phyloP scores from a whole-genome alignment of 2,888 invertebrate genomes.

The Pasiphila rectangulata region DNA sequence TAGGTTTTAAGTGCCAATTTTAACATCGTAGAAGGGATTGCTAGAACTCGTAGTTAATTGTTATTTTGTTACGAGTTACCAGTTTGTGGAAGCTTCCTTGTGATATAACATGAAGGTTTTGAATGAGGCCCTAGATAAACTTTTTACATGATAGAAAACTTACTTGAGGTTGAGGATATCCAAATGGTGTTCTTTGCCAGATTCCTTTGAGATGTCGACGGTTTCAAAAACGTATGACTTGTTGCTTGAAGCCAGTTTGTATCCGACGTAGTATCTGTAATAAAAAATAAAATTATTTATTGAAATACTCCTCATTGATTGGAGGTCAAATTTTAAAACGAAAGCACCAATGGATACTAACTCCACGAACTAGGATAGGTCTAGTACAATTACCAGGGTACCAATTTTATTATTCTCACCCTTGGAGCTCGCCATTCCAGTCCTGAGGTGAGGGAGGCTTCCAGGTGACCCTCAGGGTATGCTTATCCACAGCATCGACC shows the following conservation, averaged over 20 bases:
- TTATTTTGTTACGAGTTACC: too few species aligned
- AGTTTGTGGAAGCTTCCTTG: too few species aligned
- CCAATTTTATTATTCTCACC: conserved; percentile 43
- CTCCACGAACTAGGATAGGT: too few species aligned
- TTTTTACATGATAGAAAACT: conserved; percentile 38
- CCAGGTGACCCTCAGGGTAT: conserved; percentile 93
- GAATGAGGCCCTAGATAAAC: too few species aligned
- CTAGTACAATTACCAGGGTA: not conserved
- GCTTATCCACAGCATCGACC: conserved; percentile 93
- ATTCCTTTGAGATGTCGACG: conserved; percentile 94
- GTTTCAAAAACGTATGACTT: conserved; percentile 95
- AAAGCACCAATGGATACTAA: too few species aligned
- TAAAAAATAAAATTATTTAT: not conserved
- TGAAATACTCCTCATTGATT: not conserved
- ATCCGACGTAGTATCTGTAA: conserved; percentile 93
- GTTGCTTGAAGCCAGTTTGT: conserved; percentile 90
- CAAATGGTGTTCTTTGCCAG: conserved; percentile 93
- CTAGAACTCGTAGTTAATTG: too few species aligned
- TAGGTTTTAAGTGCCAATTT: not conserved
- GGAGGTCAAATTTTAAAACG: not conserved
- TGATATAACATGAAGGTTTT: too few species aligned
- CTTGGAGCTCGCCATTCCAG: conserved; percentile 94
- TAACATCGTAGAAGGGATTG: too few species aligned
- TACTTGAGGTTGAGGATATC: conserved; percentile 89
- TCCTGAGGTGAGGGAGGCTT: conserved; percentile 93